Evolutionary conservation across 1,140 invertebrate genomes (phyloP), one percentile per base, ranked within the genome.

Genomic region (Aphis craccivora): DNA sequence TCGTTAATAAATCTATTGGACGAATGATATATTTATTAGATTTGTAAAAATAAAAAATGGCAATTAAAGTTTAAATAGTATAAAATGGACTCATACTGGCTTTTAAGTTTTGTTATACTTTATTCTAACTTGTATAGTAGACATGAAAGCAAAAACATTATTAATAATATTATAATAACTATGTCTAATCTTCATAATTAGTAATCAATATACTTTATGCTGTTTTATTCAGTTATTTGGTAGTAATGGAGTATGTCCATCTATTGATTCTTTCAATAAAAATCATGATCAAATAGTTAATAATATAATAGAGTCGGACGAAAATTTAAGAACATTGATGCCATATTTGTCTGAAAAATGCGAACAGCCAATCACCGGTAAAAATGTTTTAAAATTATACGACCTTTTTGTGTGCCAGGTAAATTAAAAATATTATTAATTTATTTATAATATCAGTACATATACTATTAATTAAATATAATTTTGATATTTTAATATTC

Each of bases 341-440:
- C 3, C 35, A 6, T 93, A 93, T 84, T 83, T 93, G 1, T 86
- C 91, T 37, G 48, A 93, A 53, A 83, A 93, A 86, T 93, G 91
- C 30, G 81, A 48, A 25, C 81, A 93, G 55, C 67, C 11, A 6
- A 93, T 93, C 4, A 43, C 37, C 4, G 0, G 0, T 22, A 6
- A 0, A 7, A 84, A 86, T 53, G 1, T 93, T 40, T 7, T 55
- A 8, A 25, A 25, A 18, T 25, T 93, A 51, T 86, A 84, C 35
- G 91, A 93, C 25, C 14, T 93, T n/a, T 53, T 93, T 40, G 2
- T 83, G 25, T 86, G 91, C 37, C 81, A 86, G 37, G 91, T 18
- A 86, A 43, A 25, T 53, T 18, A 35, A 88, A 40, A 88, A 18
- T 86, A 55, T 55, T 55, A 40, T 40, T 23, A 18, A 30, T 87